A percentile compares a stretch with the other conserved stretches of the same genome.
Conservation (phyloP, 2,113 vertebrate species). For the Chunga burmeisteri region DNA sequence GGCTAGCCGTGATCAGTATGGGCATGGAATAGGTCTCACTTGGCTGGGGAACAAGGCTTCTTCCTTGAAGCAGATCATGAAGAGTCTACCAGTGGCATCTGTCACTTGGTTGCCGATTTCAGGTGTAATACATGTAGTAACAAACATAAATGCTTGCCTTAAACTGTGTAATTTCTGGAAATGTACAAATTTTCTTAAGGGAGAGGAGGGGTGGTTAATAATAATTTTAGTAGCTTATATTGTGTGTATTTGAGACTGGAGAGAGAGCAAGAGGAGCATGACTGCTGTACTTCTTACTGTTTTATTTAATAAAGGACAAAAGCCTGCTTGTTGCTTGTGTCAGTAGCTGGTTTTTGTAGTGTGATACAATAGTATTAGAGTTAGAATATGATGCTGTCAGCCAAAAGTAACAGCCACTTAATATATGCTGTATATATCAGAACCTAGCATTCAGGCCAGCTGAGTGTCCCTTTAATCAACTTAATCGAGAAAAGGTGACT, state of each 20-base stretch:
- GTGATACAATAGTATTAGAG: neutral
- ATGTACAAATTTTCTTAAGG: neutral
- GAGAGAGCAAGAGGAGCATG: neutral
- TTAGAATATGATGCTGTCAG: neutral
- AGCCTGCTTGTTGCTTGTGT: neutral
- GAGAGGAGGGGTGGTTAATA: neutral
- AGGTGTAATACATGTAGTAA: neutral
- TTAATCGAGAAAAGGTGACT: neutral
- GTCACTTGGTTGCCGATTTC: neutral
- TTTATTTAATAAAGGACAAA: neutral
- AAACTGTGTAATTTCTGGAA: neutral
- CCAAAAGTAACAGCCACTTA: neutral
- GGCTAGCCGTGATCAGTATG: neutral
- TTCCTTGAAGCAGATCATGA: neutral
- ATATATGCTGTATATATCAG: neutral
- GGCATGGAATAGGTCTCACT: accelerated
- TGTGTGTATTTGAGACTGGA: neutral
- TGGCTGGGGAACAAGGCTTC: neutral
- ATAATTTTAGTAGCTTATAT: neutral
- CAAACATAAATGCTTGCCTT: neutral
- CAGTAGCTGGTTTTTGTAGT: neutral
- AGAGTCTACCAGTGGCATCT: neutral
- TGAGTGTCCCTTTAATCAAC: neutral
- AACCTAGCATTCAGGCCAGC: neutral
- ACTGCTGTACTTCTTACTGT: neutral